Conservation (phyloP, 2,888 invertebrate genomes). For the Camptogramma bilineatum region DNA sequence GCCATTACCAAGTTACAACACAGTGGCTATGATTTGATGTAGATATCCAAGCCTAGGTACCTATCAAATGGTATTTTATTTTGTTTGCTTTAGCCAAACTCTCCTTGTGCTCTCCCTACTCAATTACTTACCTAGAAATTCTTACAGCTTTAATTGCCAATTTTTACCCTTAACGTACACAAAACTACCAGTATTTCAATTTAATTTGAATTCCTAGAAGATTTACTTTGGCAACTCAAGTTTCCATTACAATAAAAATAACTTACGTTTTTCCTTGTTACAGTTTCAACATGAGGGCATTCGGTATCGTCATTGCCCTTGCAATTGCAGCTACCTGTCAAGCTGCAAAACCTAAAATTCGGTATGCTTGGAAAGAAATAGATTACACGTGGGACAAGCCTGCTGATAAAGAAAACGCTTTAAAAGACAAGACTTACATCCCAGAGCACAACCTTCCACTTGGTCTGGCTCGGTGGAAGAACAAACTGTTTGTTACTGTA, state of each 20-base stretch:
- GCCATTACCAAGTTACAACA: conserved; percentile 75
- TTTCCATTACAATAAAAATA: neutral
- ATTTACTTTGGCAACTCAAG: no score
- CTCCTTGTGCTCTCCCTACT: neutral
- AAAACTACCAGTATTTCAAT: no score
- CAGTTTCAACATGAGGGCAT: conserved; percentile 63
- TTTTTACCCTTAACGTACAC: no score
- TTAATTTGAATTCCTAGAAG: no score
- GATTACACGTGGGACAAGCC: conserved; percentile 88
- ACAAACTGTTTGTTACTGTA: conserved; percentile 89
- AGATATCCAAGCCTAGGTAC: conserved; percentile 7
- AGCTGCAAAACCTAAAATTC: conserved; percentile 84
- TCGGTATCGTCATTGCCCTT: conserved; percentile 60
- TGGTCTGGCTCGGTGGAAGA: conserved; percentile 89
- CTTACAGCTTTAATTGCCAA: no score
- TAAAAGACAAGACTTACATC: conserved; percentile 86
- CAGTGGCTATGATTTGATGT: conserved; percentile 45
- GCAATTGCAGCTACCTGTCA: conserved; percentile 62
- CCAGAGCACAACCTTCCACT: conserved; percentile 89
- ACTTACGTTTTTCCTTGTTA: conserved; percentile 42
- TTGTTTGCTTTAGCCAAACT: conserved; percentile 10
- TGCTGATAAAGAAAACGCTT: conserved; percentile 85
- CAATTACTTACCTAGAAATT: neutral
- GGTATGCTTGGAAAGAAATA: conserved; percentile 89
- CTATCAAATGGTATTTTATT: conserved; percentile 23